Evolutionary conservation across 2,797 vertebrate species (phyloP), one percentile per base, ranked within the genome.

Genomic region (Sebastes iracundus): DNA sequence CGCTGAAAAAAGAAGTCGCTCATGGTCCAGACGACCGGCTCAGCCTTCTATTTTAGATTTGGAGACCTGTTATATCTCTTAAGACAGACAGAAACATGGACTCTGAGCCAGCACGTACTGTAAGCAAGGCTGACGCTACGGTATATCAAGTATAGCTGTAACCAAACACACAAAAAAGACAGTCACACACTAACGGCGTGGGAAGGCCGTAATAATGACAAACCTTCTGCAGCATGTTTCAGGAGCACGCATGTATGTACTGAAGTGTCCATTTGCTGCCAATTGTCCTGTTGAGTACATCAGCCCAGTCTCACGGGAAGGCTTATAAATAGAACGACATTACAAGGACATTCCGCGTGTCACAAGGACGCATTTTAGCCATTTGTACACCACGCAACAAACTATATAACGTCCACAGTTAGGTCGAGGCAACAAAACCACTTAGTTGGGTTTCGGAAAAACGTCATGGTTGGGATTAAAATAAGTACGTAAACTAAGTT

Each of bases 31-130:
- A 84, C 69, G 10, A 66, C 64, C 5, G 14, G 52, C 75, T 59
- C 76, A 5, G 30, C 49, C 76, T 82, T 82, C 80, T 86, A 87
- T 87, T 88, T 91, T 85, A 89, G 63, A 90, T 83, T 83, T 60
- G 7, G 23, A 64, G 80, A 82, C 73, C 82, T 86, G 91, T 76
- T 77, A 20, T 80, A 81, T 91, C 67, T 90, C 80, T 90, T 90
- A 80, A 66, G 53, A 78, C 80, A 86, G 83, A 92, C 90, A 87
- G 79, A 83, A 87, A 88, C 72, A 75, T 52, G 61, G 79, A 73
- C 85, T 23, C 49, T 11, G 61, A 67, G 82, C 75, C 75, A 55
- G 86, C 52, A 23, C 56, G 13, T 84, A 83, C 71, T 87, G 88
- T 90, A 90, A 89, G 87, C 89, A 90, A 73, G 61, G 67, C 68